Conservation (phyloP, 2,113 vertebrate species). For the Xyrauchen texanus region DNA sequence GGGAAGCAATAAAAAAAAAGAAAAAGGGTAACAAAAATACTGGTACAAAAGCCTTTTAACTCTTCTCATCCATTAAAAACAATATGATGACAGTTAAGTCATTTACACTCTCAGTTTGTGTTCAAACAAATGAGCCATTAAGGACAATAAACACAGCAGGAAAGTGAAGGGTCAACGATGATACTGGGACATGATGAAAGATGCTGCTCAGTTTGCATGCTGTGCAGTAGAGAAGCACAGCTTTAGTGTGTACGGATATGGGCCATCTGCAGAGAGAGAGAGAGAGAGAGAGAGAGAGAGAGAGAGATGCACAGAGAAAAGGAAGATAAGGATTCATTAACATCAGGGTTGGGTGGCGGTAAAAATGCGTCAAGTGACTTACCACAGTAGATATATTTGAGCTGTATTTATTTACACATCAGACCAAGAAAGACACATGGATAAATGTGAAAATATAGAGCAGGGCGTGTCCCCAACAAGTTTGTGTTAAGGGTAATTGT, state of each 20-base stretch:
- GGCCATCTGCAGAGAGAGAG: slow-evolving; percentile 75
- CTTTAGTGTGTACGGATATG: slow-evolving; percentile 91
- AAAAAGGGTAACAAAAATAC: slow-evolving; percentile 44
- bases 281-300: not conserved
- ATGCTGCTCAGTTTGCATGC: slow-evolving; percentile 80
- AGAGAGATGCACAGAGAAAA: too few relatives aligned
- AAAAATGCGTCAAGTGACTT: too few relatives aligned
- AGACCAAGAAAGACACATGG: too few relatives aligned
- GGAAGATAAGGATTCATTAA: too few relatives aligned
- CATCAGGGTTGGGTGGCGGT: too few relatives aligned
- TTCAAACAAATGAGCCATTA: slow-evolving; percentile 18
- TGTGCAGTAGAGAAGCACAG: slow-evolving; percentile 93
- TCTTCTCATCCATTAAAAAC: slow-evolving; percentile 53
- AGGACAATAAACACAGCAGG: slow-evolving; percentile 33
- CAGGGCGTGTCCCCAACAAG: too few relatives aligned
- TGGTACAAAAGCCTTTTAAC: slow-evolving; percentile 57
- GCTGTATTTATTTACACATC: too few relatives aligned
- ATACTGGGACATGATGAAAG: not conserved
- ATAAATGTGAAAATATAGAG: too few relatives aligned
- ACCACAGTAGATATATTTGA: too few relatives aligned
- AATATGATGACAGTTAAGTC: slow-evolving; percentile 32
- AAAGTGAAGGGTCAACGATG: slow-evolving; percentile 22
- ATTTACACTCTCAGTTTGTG: slow-evolving; percentile 28
- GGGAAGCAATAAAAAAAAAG: slow-evolving; percentile 50
- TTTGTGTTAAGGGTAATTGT: too few relatives aligned